Evolutionary conservation across 2,797 vertebrate genomes (phyloP).

Genomic region (Cetoscarus ocellatus): DNA sequence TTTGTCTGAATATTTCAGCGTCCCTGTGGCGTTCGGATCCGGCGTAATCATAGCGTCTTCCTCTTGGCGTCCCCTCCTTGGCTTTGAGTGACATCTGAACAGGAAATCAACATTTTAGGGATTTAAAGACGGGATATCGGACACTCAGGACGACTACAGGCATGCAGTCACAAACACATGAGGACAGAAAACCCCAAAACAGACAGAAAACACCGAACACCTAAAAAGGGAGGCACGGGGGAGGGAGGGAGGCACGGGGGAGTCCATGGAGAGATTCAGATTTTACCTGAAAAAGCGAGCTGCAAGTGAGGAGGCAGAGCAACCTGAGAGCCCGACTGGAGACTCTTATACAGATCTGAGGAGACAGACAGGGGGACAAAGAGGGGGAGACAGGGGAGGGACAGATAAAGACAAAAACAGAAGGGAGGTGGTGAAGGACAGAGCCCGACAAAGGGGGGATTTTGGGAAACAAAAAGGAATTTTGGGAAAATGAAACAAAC

Average conservation of each 20-base stretch:
- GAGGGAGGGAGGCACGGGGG: not conserved
- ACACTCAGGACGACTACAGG: slow-evolving; percentile 6
- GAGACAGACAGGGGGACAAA: slow-evolving; percentile 72
- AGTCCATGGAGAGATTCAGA: slow-evolving; percentile 40
- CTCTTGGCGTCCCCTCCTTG: slow-evolving; percentile 94
- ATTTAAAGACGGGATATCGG: not conserved
- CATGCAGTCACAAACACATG: slow-evolving; percentile 59
- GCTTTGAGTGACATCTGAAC: slow-evolving; percentile 94
- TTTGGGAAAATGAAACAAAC: slow-evolving; percentile 54
- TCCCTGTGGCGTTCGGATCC: slow-evolving; percentile 7
- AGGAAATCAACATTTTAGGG: slow-evolving; percentile 22
- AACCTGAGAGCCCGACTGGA: slow-evolving; percentile 95
- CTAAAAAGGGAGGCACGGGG: slow-evolving; percentile 9
- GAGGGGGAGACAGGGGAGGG: slow-evolving; percentile 6
- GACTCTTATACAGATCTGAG: slow-evolving; percentile 97
- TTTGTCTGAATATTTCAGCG: slow-evolving; percentile 22
- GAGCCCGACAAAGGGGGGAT: not conserved
- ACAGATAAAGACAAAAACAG: not conserved
- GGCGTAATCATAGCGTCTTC: slow-evolving; percentile 92
- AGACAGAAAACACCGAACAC: slow-evolving; percentile 49
- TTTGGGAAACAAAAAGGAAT: too few species aligned
- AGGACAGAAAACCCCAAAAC: slow-evolving; percentile 27
- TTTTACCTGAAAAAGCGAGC: slow-evolving; percentile 95
- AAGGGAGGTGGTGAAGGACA: not conserved
- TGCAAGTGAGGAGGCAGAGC: slow-evolving; percentile 96